Percentiles rank a stretch among this genome's conserved stretches.
Evolutionary conservation across 1,140 invertebrate species (phyloP).

Genomic region (Teleopsis dalmanni): DNA sequence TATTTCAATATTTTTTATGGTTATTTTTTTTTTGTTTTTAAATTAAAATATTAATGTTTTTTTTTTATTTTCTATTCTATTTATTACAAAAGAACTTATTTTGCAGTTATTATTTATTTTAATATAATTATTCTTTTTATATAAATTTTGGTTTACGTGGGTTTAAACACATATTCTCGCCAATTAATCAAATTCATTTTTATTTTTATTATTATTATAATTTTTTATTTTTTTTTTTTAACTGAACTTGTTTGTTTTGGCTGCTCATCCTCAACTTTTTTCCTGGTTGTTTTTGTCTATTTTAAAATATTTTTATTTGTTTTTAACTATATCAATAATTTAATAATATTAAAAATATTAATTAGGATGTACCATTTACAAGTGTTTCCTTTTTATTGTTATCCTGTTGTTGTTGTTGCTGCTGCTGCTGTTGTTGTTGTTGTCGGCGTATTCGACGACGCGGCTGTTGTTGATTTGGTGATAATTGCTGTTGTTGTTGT

Average conservation of each 20-base stretch:
- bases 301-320: not conserved
- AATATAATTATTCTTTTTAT: too few species aligned
- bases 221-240: slow-evolving; percentile 1
- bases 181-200: slow-evolving; percentile 25
- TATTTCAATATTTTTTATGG: slow-evolving; percentile 5
- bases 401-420: slow-evolving; percentile 16
- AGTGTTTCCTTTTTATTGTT: slow-evolving; percentile 34
- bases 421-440: slow-evolving; percentile 17
- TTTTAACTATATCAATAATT: not conserved
- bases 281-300: too few species aligned
- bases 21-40: slow-evolving; percentile 17
- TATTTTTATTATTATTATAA: slow-evolving; percentile 3
- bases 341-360: not conserved
- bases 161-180: too few species aligned
- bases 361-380: slow-evolving; percentile 41
- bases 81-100: too few species aligned
- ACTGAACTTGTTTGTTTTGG: slow-evolving; percentile 1
- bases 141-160: too few species aligned
- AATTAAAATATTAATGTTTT: slow-evolving; percentile 11
- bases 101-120: too few species aligned
- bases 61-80: slow-evolving; percentile 14
- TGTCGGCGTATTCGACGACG: slow-evolving; percentile 16
- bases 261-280: too few species aligned
- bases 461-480: slow-evolving; percentile 14
- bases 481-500: slow-evolving; percentile 12